phyloP scores from a whole-genome alignment of 2,113 vertebrate genomes.

The Tragulus kanchil region DNA sequence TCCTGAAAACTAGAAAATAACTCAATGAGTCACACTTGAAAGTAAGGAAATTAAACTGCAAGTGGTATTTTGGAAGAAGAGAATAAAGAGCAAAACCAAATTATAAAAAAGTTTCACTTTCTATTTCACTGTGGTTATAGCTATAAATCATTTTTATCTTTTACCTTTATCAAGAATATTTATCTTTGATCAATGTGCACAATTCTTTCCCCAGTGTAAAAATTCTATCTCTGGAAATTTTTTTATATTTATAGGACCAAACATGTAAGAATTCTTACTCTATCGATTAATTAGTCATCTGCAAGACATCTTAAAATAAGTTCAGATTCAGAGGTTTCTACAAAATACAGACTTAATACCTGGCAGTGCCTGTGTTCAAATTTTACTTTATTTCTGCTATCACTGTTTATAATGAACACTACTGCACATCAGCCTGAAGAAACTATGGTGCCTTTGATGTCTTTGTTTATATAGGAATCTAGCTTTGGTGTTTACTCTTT shows the following conservation, averaged over 20 bases:
- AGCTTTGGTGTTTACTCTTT: not conserved
- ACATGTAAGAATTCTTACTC: slow-evolving; percentile 2
- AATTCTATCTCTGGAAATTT: not conserved
- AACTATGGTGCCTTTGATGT: not conserved
- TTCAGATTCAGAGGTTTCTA: slow-evolving; percentile 34
- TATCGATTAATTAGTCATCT: not conserved
- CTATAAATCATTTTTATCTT: not conserved
- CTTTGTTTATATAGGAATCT: slow-evolving; percentile 23
- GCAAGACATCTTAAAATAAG: slow-evolving; percentile 32
- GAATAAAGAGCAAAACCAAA: not conserved
- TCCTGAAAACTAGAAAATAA: slow-evolving; percentile 51
- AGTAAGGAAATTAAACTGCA: slow-evolving; percentile 3
- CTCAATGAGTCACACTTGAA: slow-evolving; percentile 3
- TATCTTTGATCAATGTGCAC: not conserved
- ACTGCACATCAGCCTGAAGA: not conserved
- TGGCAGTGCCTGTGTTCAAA: slow-evolving; percentile 30
- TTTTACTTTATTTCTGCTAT: slow-evolving; percentile 5
- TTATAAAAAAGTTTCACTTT: slow-evolving; percentile 19
- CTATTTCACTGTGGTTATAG: not conserved
- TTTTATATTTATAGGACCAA: not conserved
- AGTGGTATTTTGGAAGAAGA: not conserved
- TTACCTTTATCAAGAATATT: slow-evolving; percentile 31
- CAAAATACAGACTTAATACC: not conserved
- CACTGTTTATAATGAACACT: not conserved
- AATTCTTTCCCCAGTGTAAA: not conserved